Evolutionary conservation across 2,888 invertebrate genomes (phyloP), one percentile per base, ranked within the genome.

Genomic region (Bellardia bayeri): DNA sequence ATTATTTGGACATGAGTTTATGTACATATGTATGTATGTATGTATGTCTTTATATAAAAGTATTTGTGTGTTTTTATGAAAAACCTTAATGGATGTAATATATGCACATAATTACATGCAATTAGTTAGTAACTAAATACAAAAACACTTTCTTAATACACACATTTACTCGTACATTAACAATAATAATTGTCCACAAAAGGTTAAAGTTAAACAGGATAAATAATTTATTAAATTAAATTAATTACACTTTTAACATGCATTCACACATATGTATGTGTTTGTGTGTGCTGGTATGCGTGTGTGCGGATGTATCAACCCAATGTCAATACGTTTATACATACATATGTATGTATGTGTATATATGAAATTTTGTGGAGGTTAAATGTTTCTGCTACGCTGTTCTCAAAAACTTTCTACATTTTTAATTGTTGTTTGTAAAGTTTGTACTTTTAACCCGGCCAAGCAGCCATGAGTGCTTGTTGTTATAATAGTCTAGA

Each of bases 41-140:
- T 45, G 56, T 23, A 49, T n/a, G 49, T 51, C 2, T 23, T 54
- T 23, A n/a, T 33, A 6, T 56, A 16, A 37, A 37, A 37, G 37
- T 37, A 37, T 66, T 30, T 79, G 9, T 42, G 16, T 8, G 13
- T 40, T n/a, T 9, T 66, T 58, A 61, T 14, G 23, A 56, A 45
- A 83, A 64, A 8, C 61, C 58, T 30, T 72, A 78, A 81, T 76
- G 61, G 14, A 0, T 30, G 23, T 83, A 84, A 83, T 84, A 23
- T 66, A 72, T 84, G 84, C 58, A 76, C 76, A 84, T 78, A 87
- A 87, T 84, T 75, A 84, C 81, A 61, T 61, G 71, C 58, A 87
- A 87, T 87, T 86, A 68, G 74, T 74, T 66, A 71, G 54, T 64
- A 63, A 64, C 64, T 63, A 63, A 61, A 63, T 42, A 74, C 69